Evolutionary conservation across 2,113 vertebrate genomes (phyloP).

Genomic region (Oreochromis niloticus): DNA sequence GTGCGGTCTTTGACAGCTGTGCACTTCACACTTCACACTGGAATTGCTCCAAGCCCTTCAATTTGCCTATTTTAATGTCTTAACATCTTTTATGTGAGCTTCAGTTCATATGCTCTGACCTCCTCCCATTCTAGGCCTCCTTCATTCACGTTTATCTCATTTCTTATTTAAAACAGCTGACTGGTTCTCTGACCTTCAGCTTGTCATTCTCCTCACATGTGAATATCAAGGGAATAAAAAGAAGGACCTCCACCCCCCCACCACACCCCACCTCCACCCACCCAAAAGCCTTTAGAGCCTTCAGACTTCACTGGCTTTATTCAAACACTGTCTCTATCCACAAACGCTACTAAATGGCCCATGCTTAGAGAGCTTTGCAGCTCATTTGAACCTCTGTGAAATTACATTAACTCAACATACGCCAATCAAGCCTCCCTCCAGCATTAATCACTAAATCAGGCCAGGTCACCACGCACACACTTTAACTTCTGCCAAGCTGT

Average conservation of each 20-base stretch:
- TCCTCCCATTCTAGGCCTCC: neutral
- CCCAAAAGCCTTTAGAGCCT: neutral
- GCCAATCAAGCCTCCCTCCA: neutral
- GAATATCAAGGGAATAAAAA: neutral
- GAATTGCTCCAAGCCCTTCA: neutral
- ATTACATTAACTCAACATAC: neutral
- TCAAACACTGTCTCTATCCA: neutral
- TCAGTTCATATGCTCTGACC: neutral
- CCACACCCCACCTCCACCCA: neutral
- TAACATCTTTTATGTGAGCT: neutral
- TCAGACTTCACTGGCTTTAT: neutral
- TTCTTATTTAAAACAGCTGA: neutral
- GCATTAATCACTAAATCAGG: conserved; percentile 11
- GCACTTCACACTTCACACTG: neutral
- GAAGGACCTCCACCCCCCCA: neutral
- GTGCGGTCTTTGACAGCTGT: neutral
- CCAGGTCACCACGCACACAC: neutral
- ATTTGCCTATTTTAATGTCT: neutral
- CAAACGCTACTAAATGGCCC: neutral
- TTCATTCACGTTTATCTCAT: conserved; percentile 3
- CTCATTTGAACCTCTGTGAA: neutral
- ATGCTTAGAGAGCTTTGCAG: neutral
- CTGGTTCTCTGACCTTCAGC: conserved; percentile 8
- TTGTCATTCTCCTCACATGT: neutral
- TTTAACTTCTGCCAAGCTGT: conserved; percentile 5